Base-by-base conservation (phyloP, 2,888 invertebrate genomes). In the Drosophila diplacantha region DNA sequence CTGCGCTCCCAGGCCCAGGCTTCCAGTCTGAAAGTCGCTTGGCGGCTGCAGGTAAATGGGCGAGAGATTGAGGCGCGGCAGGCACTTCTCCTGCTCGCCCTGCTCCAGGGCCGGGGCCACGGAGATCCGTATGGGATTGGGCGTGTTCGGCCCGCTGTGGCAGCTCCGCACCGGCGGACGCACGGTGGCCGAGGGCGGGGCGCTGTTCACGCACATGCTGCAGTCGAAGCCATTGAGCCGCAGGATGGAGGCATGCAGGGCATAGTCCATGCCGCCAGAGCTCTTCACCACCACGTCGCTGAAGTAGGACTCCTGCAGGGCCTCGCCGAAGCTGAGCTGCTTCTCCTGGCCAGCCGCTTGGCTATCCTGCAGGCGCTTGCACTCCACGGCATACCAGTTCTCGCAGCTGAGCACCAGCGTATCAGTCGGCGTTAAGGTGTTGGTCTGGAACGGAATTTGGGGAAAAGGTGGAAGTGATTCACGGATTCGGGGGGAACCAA, bases 251-350 rank as follows among this genome's bases (percentile, higher is more conserved):
- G 90, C 89, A 85, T 92, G 92, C 4, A 90, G 89, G 53, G 89
- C 87, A 78, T 90, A 91, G 89, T 90, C 84, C 57, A 80, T 49
- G 22, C 83, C 84, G 57, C 84, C 79, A 12, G 81, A 81, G 65
- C 87, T 86, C 70, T 84, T 87, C 2, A 87, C 84, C 38, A 85
- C 59, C 39, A 87, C 86, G 87, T 93, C 93, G 62, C 91, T 90
- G 81, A 93, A 93, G 83, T 91, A 93, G 1, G 91, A 91, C 72
- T 92, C 92, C 71, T 91, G 90, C 51, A 93, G 87, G 34, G 93
- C 92, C 55, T 91, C 90, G n/a, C 91, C 85, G 64, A 92, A 90
- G n/a, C 91, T 91, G 83, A 91, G 92, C 9, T 91, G 90, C 38
- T 90, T 88, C 74, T 91, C 91, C 62, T 89, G 86, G 2, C 89